phyloP scores from a whole-genome alignment of 2,888 invertebrate species.

The Cistogaster globosa region DNA sequence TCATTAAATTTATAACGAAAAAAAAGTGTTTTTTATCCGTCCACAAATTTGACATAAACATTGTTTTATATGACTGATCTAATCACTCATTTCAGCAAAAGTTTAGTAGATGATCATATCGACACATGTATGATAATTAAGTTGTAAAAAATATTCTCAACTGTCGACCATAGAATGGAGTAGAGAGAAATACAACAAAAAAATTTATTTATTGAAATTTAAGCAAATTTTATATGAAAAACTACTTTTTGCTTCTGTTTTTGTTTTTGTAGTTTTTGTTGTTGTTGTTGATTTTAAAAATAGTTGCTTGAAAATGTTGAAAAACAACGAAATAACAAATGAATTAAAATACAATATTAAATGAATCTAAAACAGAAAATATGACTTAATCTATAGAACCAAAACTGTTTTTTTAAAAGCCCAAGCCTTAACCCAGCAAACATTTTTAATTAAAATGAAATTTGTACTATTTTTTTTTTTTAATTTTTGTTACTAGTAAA shows the following conservation, averaged over 20 bases:
- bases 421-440: no score
- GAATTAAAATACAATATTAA: slow-evolving; percentile 40
- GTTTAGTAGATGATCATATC: slow-evolving; percentile 33
- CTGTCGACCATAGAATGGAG: neutral
- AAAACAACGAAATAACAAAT: slow-evolving; percentile 40
- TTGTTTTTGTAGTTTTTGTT: neutral
- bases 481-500: no score
- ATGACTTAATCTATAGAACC: neutral
- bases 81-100: slow-evolving; percentile 63
- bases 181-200: neutral
- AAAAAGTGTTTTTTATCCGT: slow-evolving; percentile 22
- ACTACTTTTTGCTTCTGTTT: slow-evolving; percentile 15
- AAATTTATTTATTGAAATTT: neutral
- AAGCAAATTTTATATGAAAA: neutral
- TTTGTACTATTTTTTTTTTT: no score
- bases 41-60: slow-evolving; percentile 60
- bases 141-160: neutral
- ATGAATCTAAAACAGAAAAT: slow-evolving; percentile 24
- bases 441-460: no score
- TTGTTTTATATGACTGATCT: slow-evolving; percentile 59
- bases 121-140: slow-evolving; percentile 13
- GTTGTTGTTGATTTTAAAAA: slow-evolving; percentile 19
- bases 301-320: neutral
- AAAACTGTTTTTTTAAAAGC: slow-evolving; percentile 4
- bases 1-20: slow-evolving; percentile 40